Evolutionary conservation across 2,888 invertebrate species (phyloP), one percentile per base, ranked within the genome.

Genomic region (Pasiphila rectangulata): DNA sequence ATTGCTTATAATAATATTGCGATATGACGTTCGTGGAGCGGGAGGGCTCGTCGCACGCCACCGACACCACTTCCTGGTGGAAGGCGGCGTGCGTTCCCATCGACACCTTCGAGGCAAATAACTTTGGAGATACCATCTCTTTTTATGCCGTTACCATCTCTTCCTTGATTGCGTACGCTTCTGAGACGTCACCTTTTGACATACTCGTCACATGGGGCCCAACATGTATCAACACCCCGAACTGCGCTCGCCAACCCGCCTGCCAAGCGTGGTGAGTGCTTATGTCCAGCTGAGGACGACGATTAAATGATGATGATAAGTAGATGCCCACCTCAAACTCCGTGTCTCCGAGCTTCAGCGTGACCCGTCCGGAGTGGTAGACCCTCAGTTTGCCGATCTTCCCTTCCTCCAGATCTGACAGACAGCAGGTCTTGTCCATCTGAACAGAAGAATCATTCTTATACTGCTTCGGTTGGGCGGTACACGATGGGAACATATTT

Each of bases 11-110:
- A n/a, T n/a, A n/a, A n/a, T n/a, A n/a, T n/a, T n/a, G 76, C 16
- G 91, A 85, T 0, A 91, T 82, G 59, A 92, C 79, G 61, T 78
- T 83, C 7, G 91, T 92, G 1, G 91, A 90, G 4, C 90, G 88
- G 2, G 90, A 86, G 2, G 78, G 67, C 0, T 84, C 80, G 61
- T 91, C 90, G 4, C 79, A 75, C 1, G 77, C 81, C 13, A 91
- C 79, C 0, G 91, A 91, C 58, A 92, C 88, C 2, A 90, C 83
- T 50, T 92, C 91, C 67, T 91, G 91, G 56, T 90, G 73, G 65
- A 90, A 91, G 0, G 90, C 88, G 0, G 91, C 75, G 41, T 91
- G 90, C 0, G 91, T 90, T 9, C 92, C 92, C 53, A 90, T 77
- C 32, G 84, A 83, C 4, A 92, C 85, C 87, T 87, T 67, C 0